These are phyloP conservation scores for Boulengeromyrus knoepffleri DNA, from an alignment of 2,113 vertebrate genomes.

Conservation along the genomic window DNA sequence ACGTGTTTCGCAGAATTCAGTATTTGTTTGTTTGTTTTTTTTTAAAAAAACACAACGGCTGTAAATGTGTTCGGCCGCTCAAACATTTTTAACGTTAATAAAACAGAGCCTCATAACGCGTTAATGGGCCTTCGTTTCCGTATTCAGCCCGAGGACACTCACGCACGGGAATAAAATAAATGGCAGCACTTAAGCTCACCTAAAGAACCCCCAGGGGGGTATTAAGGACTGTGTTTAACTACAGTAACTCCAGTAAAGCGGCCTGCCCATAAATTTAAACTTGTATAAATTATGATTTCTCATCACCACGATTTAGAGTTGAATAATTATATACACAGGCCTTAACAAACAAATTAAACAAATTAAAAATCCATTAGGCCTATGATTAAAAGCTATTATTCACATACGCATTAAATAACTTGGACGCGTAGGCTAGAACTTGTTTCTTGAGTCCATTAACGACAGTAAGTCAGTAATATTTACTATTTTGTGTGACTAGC, in stretches of 20 bases:
- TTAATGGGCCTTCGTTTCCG: neutral
- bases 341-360: neutral
- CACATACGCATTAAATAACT: neutral
- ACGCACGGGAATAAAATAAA: neutral
- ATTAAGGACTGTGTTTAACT: neutral
- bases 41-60: neutral
- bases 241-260: neutral
- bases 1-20: neutral
- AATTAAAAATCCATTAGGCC: neutral
- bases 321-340: neutral
- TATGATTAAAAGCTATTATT: neutral
- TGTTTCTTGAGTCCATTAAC: neutral
- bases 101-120: neutral
- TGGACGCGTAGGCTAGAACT: neutral
- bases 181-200: neutral
- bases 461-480: neutral
- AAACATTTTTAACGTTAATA: neutral
- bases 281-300: neutral
- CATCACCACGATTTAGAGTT: neutral
- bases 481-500: neutral
- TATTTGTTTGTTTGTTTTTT: neutral
- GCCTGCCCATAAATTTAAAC: conserved; percentile 3
- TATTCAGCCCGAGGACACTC: neutral
- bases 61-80: neutral
- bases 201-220: neutral